Evolutionary conservation across 2,113 vertebrate species (phyloP).

Genomic region (Gymnorhina tibicen): DNA sequence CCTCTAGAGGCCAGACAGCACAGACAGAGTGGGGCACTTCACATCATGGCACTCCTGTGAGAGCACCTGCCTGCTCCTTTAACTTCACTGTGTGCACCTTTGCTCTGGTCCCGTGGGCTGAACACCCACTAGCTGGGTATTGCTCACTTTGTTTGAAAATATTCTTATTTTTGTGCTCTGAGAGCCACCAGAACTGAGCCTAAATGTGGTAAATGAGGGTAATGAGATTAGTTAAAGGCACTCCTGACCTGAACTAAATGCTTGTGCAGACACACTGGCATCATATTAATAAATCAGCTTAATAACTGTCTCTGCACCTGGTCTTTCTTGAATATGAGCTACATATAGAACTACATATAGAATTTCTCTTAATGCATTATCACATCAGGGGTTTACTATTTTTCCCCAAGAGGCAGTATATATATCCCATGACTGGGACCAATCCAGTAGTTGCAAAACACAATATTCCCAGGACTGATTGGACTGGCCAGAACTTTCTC

Average conservation of each 20-base stretch:
- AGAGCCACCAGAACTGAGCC: not conserved
- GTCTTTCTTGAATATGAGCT: not conserved
- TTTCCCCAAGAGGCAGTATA: not conserved
- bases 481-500: not conserved
- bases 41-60: rapidly evolving
- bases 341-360: not conserved
- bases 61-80: not conserved
- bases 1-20: not conserved
- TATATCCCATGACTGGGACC: not conserved
- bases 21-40: rapidly evolving
- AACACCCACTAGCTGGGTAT: rapidly evolving
- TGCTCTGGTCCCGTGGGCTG: not conserved
- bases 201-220: not conserved
- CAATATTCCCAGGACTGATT: not conserved
- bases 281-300: not conserved
- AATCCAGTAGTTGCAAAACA: not conserved
- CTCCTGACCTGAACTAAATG: not conserved
- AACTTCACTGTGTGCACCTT: not conserved
- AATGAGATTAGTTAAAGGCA: not conserved
- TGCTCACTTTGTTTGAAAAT: not conserved
- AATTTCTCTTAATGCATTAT: not conserved
- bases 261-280: not conserved
- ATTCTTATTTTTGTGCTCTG: not conserved
- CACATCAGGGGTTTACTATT: not conserved
- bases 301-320: not conserved